These are phyloP conservation scores for Varecia variegata DNA, from an alignment of 2,797 vertebrate species.

Conservation along the genomic window DNA sequence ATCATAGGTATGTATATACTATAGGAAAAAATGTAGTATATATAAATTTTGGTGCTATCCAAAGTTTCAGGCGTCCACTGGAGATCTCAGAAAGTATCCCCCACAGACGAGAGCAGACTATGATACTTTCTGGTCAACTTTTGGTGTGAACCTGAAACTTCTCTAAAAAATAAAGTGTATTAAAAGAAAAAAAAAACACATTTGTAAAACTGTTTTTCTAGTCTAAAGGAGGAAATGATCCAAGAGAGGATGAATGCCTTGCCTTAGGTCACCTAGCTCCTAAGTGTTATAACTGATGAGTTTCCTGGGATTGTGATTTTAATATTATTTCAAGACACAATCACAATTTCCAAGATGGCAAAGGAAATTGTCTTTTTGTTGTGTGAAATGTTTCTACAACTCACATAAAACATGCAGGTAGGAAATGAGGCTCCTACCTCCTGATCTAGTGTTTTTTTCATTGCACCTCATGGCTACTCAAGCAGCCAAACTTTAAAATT, in stretches of 20 bases:
- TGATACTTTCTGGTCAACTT: neutral
- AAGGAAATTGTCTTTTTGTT: neutral
- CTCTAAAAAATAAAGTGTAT: neutral
- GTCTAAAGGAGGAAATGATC: neutral
- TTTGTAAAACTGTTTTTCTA: neutral
- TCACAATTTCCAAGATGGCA: neutral
- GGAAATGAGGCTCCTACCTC: neutral
- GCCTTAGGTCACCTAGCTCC: neutral
- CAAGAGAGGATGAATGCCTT: neutral
- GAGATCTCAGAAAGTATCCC: neutral
- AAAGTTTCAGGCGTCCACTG: neutral
- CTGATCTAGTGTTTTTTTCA: neutral
- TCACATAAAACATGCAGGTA: neutral
- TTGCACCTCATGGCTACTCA: neutral
- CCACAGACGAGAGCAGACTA: neutral
- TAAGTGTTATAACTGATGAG: neutral
- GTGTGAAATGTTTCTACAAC: neutral
- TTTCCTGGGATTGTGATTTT: neutral
- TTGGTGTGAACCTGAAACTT: neutral
- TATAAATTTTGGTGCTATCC: too few species aligned
- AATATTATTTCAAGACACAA: constrained; percentile 1
- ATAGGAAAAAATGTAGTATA: neutral
- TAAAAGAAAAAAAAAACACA: neutral
- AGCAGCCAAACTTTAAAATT: too few species aligned
- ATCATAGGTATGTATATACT: neutral